Conservation (phyloP, 2,797 vertebrate genomes). For the Glossophaga mutica region DNA sequence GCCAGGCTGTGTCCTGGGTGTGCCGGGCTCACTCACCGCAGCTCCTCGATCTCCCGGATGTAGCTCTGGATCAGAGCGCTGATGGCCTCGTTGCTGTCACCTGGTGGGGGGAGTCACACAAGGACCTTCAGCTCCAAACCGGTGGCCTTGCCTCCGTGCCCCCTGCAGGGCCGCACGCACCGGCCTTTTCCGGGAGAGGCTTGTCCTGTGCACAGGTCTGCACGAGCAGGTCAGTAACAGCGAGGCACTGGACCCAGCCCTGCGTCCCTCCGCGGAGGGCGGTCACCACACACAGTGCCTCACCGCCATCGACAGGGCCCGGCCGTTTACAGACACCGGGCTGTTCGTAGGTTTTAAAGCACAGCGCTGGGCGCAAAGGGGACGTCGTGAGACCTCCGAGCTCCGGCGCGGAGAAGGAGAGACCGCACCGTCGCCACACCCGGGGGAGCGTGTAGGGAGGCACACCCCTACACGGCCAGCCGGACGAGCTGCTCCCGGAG, state of each 20-base stretch:
- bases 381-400: neutral
- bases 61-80: slow-evolving; percentile 95
- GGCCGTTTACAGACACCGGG: neutral
- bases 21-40: slow-evolving; percentile 84
- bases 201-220: neutral
- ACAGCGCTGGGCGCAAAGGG: neutral
- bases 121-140: neutral
- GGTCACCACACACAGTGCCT: neutral
- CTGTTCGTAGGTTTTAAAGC: neutral
- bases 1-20: accelerated
- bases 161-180: accelerated
- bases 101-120: slow-evolving; percentile 73
- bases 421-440: accelerated
- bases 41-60: slow-evolving; percentile 95
- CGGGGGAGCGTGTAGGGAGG: neutral
- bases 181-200: neutral
- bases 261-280: neutral
- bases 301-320: neutral
- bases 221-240: neutral
- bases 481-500: too few species aligned
- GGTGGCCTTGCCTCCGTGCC: neutral
- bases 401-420: neutral
- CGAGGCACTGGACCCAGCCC: neutral
- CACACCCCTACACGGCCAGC: too few species aligned
- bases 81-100: slow-evolving; percentile 93